Conservation (phyloP, 30 jellyfish, hydroid and myxozoan species). For the Sanderia malayensis region DNA sequence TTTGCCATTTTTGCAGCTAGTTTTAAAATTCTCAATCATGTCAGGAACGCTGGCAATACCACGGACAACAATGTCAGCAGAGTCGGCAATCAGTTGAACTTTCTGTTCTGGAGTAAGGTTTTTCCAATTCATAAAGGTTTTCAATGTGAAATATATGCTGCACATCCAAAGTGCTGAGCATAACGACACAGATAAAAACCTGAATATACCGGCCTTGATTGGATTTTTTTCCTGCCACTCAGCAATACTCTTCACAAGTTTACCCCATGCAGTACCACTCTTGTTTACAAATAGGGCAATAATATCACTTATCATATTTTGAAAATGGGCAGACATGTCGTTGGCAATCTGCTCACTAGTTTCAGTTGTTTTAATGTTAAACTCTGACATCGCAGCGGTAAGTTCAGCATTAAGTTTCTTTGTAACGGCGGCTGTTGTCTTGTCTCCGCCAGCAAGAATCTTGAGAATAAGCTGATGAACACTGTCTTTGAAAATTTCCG, state of each 20-base stretch:
- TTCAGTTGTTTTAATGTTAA: conserved; percentile 24
- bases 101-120: conserved; percentile 31
- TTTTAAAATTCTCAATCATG: conserved; percentile 20
- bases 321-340: conserved; percentile 23
- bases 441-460: conserved; percentile 36
- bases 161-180: conserved; percentile 41
- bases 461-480: conserved; percentile 29
- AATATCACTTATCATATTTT: conserved; percentile 8
- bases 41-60: conserved; percentile 34
- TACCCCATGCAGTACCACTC: conserved; percentile 35
- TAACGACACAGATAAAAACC: conserved; percentile 7
- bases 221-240: conserved; percentile 17
- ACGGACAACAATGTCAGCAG: conserved; percentile 15
- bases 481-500: conserved; percentile 28
- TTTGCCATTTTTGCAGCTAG: conserved; percentile 21
- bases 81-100: conserved; percentile 27
- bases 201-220: background rate
- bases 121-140: conserved; percentile 54
- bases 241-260: conserved; percentile 10
- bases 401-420: conserved; percentile 11
- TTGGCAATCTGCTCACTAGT: conserved; percentile 21
- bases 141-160: conserved; percentile 29
- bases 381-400: conserved; percentile 26
- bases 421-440: conserved; percentile 28
- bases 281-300: background rate